Evolutionary conservation across 2,113 vertebrate genomes (phyloP).

Genomic region (Chaetura pelagica): DNA sequence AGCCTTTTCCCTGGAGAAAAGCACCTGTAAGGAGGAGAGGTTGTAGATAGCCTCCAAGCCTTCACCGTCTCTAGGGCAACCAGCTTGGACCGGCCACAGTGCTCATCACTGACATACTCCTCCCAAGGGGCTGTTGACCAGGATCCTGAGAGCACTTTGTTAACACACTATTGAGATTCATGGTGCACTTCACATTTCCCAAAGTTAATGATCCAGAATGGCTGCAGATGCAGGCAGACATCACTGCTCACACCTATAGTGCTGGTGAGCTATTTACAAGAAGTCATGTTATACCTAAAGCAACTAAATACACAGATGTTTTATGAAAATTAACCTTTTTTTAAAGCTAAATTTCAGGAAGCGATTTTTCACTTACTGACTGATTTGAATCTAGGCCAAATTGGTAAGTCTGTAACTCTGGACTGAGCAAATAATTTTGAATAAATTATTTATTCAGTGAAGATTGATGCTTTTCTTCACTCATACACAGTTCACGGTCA

Average conservation of each 20-base stretch:
- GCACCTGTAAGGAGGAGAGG: not conserved
- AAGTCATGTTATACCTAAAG: not conserved
- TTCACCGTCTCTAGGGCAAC: not conserved
- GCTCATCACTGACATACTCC: not conserved
- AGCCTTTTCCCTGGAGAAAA: not conserved
- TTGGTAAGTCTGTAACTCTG: constrained; percentile 5
- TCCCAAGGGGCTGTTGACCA: not conserved
- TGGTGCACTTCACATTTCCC: not conserved
- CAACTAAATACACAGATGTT: not conserved
- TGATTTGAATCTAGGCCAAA: constrained; percentile 44
- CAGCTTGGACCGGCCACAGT: not conserved
- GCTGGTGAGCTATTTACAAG: not conserved
- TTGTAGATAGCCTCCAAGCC: not conserved
- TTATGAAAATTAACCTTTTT: constrained; percentile 12
- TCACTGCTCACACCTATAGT: not conserved
- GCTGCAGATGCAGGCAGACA: constrained; percentile 35
- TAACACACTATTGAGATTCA: constrained; percentile 18
- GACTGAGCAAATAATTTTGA: constrained; percentile 38
- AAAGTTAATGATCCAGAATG: not conserved
- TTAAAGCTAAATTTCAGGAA: not conserved
- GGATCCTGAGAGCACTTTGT: not conserved
- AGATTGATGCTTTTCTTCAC: constrained; percentile 58
- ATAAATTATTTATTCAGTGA: constrained; percentile 59
- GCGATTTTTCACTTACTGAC: constrained; percentile 7
- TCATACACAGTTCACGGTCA: not conserved